Conservation (phyloP, 1,140 invertebrate genomes). For the Frieseomelitta varia region DNA sequence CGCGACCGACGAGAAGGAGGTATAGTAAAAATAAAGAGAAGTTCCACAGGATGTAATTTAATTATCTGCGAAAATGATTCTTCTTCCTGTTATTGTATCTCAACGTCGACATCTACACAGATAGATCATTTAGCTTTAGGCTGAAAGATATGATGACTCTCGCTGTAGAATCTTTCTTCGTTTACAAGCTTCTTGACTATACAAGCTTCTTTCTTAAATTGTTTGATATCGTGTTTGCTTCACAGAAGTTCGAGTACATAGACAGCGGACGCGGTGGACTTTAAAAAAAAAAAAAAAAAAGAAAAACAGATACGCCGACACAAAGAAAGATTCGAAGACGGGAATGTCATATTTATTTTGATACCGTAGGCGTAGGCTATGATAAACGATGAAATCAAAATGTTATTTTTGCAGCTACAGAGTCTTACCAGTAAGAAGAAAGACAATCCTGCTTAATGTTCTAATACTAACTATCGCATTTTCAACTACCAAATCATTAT, state of each 20-base stretch:
- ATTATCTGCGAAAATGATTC: background rate
- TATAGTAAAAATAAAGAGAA: slow-evolving; percentile 69
- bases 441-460: slow-evolving; percentile 78
- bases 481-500: background rate
- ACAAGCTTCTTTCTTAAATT: slow-evolving; percentile 38
- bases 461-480: slow-evolving; percentile 31
- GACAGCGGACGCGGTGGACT: slow-evolving; percentile 80
- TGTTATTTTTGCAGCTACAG: slow-evolving; percentile 82
- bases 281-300: slow-evolving; percentile 58
- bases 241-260: slow-evolving; percentile 82
- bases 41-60: background rate
- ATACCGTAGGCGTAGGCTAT: background rate
- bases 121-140: background rate
- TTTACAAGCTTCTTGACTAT: background rate
- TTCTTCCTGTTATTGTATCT: background rate
- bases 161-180: slow-evolving; percentile 47
- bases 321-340: slow-evolving; percentile 49
- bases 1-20: slow-evolving; percentile 87
- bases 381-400: slow-evolving; percentile 30
- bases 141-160: slow-evolving; percentile 8
- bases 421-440: slow-evolving; percentile 80
- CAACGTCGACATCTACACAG: background rate
- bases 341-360: slow-evolving; percentile 24
- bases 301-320: slow-evolving; percentile 44
- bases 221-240: slow-evolving; percentile 66